Conservation (phyloP, 37 sponge, comb jelly and placozoan genomes). For the Axinella damicornis region DNA sequence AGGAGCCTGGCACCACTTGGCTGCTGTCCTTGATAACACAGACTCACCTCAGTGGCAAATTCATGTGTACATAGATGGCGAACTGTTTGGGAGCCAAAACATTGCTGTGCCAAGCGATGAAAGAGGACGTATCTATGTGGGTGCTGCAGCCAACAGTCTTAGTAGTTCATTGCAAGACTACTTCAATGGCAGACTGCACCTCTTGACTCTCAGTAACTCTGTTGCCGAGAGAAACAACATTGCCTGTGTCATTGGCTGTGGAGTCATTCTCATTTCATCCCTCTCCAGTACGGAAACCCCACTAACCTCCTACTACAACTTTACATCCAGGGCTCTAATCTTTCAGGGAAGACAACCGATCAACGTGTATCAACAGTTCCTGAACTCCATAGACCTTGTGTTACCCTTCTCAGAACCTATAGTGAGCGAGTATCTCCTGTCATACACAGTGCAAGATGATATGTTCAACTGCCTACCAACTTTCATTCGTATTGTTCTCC, state of each 20-base stretch:
- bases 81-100: neutral
- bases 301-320: conserved; percentile 47
- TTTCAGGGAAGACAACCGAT: conserved; percentile 9
- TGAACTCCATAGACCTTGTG: conserved; percentile 66
- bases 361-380: conserved; percentile 57
- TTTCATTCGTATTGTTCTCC: conserved; percentile 14
- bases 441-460: conserved; percentile 72
- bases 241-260: conserved; percentile 84
- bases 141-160: conserved; percentile 20
- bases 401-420: conserved; percentile 61
- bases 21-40: conserved; percentile 41
- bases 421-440: conserved; percentile 14
- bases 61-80: conserved; percentile 66
- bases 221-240: conserved; percentile 34
- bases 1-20: conserved; percentile 77
- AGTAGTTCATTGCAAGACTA: conserved; percentile 27
- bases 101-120: conserved; percentile 43
- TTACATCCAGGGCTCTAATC: conserved; percentile 39
- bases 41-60: conserved; percentile 18
- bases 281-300: neutral
- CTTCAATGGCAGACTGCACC: conserved; percentile 76
- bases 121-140: conserved; percentile 40
- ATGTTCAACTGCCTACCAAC: conserved; percentile 47
- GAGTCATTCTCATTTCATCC: conserved; percentile 58
- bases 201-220: conserved; percentile 34